Conservation (phyloP, 2,113 vertebrate species). For the Speoplatyrhinus poulsoni region DNA sequence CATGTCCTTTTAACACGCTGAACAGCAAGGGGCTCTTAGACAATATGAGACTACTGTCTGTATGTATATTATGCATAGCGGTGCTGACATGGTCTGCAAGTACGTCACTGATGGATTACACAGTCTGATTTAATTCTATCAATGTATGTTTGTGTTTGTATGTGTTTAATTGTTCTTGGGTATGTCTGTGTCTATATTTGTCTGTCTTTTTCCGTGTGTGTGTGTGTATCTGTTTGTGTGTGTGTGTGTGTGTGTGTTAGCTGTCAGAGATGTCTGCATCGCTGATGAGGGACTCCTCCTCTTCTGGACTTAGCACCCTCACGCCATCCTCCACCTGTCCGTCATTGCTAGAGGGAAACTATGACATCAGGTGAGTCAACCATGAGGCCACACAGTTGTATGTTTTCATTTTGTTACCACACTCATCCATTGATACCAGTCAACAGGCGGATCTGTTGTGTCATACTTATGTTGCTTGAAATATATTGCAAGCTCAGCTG, state of each 20-base stretch:
- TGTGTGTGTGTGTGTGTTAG: slow-evolving; percentile 70
- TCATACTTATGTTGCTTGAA: no score
- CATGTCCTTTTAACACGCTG: slow-evolving; percentile 48
- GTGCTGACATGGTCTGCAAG: slow-evolving; percentile 18
- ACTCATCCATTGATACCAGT: no score
- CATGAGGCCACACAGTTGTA: neutral
- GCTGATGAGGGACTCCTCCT: slow-evolving; percentile 85
- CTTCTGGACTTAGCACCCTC: slow-evolving; percentile 86
- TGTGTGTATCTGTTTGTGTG: slow-evolving; percentile 15
- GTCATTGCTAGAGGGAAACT: slow-evolving; percentile 91
- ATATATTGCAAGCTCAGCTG: no score
- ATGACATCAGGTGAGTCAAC: slow-evolving; percentile 82
- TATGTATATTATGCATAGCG: neutral
- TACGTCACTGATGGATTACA: slow-evolving; percentile 20
- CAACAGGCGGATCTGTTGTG: no score
- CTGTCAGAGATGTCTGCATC: slow-evolving; percentile 96
- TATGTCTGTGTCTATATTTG: neutral
- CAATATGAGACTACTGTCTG: slow-evolving; percentile 13
- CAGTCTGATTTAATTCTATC: slow-evolving; percentile 54
- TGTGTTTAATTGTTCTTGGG: slow-evolving; percentile 3
- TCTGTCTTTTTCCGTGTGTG: slow-evolving; percentile 3
- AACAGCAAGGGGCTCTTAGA: slow-evolving; percentile 66
- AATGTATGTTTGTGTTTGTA: slow-evolving; percentile 42
- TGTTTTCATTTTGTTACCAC: neutral
- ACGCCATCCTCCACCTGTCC: slow-evolving; percentile 97